Evolutionary conservation across 2,888 invertebrate genomes (phyloP), one percentile per base, ranked within the genome.

Genomic region (Cyrtodaria siliqua): DNA sequence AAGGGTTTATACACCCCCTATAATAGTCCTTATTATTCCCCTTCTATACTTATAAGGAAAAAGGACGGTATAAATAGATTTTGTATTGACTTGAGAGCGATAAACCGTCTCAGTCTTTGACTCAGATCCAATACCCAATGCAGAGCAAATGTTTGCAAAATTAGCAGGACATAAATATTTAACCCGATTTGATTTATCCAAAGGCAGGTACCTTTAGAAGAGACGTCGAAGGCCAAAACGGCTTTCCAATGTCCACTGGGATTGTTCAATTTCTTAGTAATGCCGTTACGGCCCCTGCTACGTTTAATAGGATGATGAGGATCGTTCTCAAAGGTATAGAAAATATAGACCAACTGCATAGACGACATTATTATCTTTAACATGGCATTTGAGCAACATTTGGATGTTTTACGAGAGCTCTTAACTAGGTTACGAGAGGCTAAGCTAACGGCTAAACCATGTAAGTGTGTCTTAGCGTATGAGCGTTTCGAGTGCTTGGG

Each of bases 71-170:
- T 61, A 1, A 73, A 61, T 38, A 60, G 85, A 26, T 78, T 83
- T 42, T 82, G 81, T 62, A 74, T 84, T 42, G 81, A 86, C 62
- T 83, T 82, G 38, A 47, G 85, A 38, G 60, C 40, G n/a, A 42
- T 82, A 0, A 86, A 86, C 55, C 60, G 56, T 24, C 44, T 78
- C 82, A 12, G 56, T 74, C 9, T 85, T 81, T 67, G 81, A 82
- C 60, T 68, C 75, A 9, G 87, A 86, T 62, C 82, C 82, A 8
- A 79, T 85, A 67, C 76, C 70, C 24, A 72, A 79, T 33, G 40
- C 64, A 16, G 84, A 84, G 8, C 63, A 71, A 38, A 76, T 87
- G 14, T 85, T 85, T 74, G 53, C 69, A 6, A 64, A 81, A n/a
- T 27, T 83, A 2, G 42, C 70, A 12, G 47, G 47, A 9, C 59